Evolutionary conservation across 2,888 invertebrate genomes (phyloP), one percentile per base, ranked within the genome.

Genomic region (Perizoma flavofasciatum): DNA sequence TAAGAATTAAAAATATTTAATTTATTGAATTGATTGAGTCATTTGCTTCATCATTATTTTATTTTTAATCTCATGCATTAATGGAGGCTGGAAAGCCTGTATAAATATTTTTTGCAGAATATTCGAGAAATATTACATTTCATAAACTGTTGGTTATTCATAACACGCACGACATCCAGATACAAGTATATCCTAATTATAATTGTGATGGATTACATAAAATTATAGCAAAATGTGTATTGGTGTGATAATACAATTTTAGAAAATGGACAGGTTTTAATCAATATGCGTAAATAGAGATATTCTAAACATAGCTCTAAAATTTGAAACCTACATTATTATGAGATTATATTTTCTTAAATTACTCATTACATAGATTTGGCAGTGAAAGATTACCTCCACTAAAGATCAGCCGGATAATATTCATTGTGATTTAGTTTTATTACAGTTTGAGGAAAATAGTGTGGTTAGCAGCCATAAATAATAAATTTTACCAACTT

Each of bases 251-350:
- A 57, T 68, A 73, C 78, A 79, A 59, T 72, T 79, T 77, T 72
- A 22, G 22, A 82, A 84, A 83, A 81, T 83, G 83, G 81, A 82
- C 83, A 79, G 74, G 73, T 70, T 74, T 67, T 48, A 68, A 61
- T 67, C 58, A 71, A 71, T 41, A n/a, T 22, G 22, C 8, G 7
- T 44, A 22, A 4, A 22, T 11, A 43, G 64, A 48, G 35, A 58
- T 70, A 61, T 62, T 53, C 67, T 72, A 73, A 73, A 68, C 73
- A 69, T 73, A 75, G 67, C 67, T 63, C 55, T 68, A 70, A 68
- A 66, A 66, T 69, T 72, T 67, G 58, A 68, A 67, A 69, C 63
- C 61, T 68, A 59, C 70, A 72, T 76, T 59, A 61, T 63, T 59
- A 68, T 72, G 75, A 72, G 72, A 72, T 73, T 72, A 73, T 69